phyloP scores from a whole-genome alignment of 1,140 invertebrate genomes.

The Hyles euphorbiae region DNA sequence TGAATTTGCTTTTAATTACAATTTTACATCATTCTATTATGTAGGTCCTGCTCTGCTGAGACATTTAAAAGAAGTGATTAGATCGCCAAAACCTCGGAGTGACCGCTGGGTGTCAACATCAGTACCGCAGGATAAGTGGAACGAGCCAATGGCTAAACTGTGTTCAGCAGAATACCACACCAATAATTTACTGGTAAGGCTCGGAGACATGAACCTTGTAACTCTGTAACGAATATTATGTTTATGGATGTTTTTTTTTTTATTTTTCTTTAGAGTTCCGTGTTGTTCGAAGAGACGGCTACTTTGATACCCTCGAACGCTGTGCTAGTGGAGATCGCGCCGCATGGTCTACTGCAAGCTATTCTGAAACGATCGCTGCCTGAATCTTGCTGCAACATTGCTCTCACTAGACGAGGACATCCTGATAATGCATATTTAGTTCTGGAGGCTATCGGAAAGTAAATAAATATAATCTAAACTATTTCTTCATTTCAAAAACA shows the following conservation, averaged over 20 bases:
- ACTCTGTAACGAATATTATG: not conserved
- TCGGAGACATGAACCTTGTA: not conserved
- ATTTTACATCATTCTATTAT: not conserved
- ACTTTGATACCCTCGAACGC: slow-evolving; percentile 85
- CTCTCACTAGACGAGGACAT: slow-evolving; percentile 84
- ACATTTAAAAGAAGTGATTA: slow-evolving; percentile 81
- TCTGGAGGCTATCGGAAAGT: slow-evolving; percentile 81
- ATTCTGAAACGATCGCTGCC: slow-evolving; percentile 78
- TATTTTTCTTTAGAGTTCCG: slow-evolving; percentile 72
- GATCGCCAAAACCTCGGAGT: slow-evolving; percentile 73
- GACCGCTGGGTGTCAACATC: slow-evolving; percentile 81
- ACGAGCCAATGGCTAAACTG: slow-evolving; percentile 78
- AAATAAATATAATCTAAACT: slow-evolving; percentile 23
- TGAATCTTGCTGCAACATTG: slow-evolving; percentile 78
- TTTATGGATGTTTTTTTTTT: not conserved
- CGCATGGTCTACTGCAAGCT: slow-evolving; percentile 84
- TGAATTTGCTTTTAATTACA: not conserved
- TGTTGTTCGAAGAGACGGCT: slow-evolving; percentile 88
- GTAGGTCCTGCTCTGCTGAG: slow-evolving; percentile 79
- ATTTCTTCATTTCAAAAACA: too few species aligned
- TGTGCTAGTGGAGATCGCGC: slow-evolving; percentile 85
- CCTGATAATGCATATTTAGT: slow-evolving; percentile 82
- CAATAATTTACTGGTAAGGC: slow-evolving; percentile 84
- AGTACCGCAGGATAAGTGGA: slow-evolving; percentile 83
- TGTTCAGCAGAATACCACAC: slow-evolving; percentile 75